A percentile compares a stretch with the other conserved stretches of the same genome.
Evolutionary conservation across 1,140 invertebrate genomes (phyloP).

Genomic region (Phymorhynchus buccinoides): DNA sequence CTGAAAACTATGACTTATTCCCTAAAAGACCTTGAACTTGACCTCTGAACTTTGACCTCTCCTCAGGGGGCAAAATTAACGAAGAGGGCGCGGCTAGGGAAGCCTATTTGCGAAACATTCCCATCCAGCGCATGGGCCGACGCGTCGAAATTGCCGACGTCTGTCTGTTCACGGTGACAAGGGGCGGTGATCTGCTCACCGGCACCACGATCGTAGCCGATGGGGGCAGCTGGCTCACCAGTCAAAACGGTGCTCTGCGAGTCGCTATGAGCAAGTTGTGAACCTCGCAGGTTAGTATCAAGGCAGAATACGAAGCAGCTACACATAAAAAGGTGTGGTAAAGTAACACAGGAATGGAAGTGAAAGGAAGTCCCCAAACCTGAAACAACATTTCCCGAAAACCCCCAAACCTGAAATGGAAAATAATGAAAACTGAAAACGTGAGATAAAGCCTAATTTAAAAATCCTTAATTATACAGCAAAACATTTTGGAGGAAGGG

Average conservation of each 20-base stretch:
- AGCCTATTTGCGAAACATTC: slow-evolving; percentile 31
- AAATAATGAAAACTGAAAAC: too few relatives aligned
- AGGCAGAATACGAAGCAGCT: too few relatives aligned
- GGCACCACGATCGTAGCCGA: slow-evolving; percentile 67
- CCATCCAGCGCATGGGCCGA: slow-evolving; percentile 62
- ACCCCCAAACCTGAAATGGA: too few relatives aligned
- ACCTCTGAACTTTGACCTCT: slow-evolving; percentile 3
- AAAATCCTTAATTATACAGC: too few relatives aligned
- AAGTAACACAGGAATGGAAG: too few relatives aligned
- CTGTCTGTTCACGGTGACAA: slow-evolving; percentile 65
- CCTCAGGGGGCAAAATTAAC: neutral
- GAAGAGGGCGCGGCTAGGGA: slow-evolving; percentile 9
- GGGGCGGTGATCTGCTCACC: slow-evolving; percentile 64
- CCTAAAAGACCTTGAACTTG: too few relatives aligned
- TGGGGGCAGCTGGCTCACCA: slow-evolving; percentile 65
- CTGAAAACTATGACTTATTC: too few relatives aligned
- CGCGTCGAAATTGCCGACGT: slow-evolving; percentile 67
- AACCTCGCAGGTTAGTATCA: neutral
- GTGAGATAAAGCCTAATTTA: too few relatives aligned
- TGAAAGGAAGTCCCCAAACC: too few relatives aligned
- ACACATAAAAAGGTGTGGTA: too few relatives aligned
- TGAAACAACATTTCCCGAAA: too few relatives aligned
- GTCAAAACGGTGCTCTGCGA: slow-evolving; percentile 42
- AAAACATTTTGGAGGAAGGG: too few relatives aligned
- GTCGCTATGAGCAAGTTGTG: neutral